A percentile compares a stretch with the other conserved stretches of the same genome.
phyloP scores from a whole-genome alignment of 2,797 vertebrate species.

The Graptemys geographica region DNA sequence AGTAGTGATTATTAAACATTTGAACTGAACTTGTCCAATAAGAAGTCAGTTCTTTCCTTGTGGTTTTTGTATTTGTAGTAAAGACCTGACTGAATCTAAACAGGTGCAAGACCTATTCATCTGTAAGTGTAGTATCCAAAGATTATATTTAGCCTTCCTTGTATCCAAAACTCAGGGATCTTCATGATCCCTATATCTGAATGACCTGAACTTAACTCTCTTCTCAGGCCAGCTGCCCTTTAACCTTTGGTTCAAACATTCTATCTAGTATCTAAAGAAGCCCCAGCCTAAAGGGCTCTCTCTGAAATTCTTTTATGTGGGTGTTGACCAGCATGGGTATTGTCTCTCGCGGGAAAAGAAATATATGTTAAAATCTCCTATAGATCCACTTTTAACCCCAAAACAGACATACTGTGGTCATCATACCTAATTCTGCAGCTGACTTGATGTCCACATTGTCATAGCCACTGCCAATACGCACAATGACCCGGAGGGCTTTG shows the following conservation, averaged over 20 bases:
- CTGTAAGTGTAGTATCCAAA: neutral
- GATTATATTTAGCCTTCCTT: neutral
- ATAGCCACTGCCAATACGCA: constrained; percentile 91
- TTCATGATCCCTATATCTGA: neutral
- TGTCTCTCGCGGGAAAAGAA: neutral
- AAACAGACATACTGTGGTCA: neutral
- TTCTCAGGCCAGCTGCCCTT: neutral
- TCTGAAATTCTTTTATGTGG: neutral
- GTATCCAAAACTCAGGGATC: neutral
- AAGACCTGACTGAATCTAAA: neutral
- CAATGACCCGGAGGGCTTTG: constrained; percentile 91
- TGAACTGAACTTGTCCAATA: neutral
- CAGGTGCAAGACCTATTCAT: neutral
- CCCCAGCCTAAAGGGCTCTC: neutral
- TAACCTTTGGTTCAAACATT: neutral
- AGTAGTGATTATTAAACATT: neutral
- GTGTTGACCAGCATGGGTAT: neutral
- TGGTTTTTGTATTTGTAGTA: neutral
- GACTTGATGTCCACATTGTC: constrained; percentile 93
- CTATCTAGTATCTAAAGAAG: neutral
- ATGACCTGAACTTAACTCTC: neutral
- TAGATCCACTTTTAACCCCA: neutral
- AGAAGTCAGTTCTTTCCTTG: neutral
- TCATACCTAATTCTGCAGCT: constrained; percentile 90
- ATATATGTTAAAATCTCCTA: fast-evolving